These are phyloP conservation scores for Clarias magur DNA, from an alignment of 2,113 vertebrate genomes.

Conservation along the genomic window DNA sequence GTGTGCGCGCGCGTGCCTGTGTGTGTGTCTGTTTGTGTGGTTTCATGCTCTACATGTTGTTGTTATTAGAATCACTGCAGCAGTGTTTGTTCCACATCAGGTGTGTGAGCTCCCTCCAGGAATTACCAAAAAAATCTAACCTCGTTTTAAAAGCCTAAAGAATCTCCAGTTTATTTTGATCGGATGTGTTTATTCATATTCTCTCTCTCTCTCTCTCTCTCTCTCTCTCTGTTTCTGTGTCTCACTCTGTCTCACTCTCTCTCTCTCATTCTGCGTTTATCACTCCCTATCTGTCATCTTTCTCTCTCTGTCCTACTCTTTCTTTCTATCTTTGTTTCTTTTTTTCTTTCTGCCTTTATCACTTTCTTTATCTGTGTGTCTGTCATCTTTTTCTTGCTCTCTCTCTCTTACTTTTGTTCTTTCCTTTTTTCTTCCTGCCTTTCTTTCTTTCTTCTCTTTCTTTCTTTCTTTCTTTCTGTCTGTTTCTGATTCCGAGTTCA, in stretches of 20 bases:
- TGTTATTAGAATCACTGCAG: background rate
- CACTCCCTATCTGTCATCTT: too few relatives aligned
- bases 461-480: background rate
- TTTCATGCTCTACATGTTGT: background rate
- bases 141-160: too few relatives aligned
- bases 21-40: background rate
- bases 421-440: too few relatives aligned
- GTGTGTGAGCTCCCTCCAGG: background rate
- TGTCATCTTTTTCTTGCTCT: background rate
- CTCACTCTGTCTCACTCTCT: too few relatives aligned
- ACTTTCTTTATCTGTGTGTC: background rate
- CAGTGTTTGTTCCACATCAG: background rate
- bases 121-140: too few relatives aligned
- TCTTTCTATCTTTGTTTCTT: fast-evolving
- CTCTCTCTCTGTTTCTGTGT: too few relatives aligned
- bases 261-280: background rate
- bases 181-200: too few relatives aligned
- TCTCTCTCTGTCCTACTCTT: background rate
- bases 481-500: background rate
- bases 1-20: background rate
- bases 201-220: background rate
- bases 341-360: too few relatives aligned
- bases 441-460: background rate
- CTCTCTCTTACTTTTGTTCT: too few relatives aligned
- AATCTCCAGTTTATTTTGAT: too few relatives aligned